A percentile compares a stretch with the other conserved stretches of the same genome.
Conservation (phyloP, 1,140 invertebrate species). For the Megalonaias nervosa region DNA sequence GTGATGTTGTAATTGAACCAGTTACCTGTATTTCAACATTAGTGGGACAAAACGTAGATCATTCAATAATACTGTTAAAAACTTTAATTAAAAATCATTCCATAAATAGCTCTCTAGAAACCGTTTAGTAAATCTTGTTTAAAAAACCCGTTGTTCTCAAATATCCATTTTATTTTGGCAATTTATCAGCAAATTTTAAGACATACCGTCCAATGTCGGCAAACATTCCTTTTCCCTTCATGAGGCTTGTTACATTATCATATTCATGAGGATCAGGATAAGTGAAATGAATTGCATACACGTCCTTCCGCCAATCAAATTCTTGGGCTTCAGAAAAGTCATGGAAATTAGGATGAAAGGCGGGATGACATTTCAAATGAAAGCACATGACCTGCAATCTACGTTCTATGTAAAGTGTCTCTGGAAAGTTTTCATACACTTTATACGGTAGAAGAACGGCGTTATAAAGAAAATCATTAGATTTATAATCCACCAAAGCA, state of each 20-base stretch:
- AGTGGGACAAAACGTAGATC: too few relatives aligned
- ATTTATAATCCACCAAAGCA: slow-evolving; percentile 49
- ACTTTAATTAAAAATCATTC: too few relatives aligned
- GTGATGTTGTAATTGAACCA: too few relatives aligned
- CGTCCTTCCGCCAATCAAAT: slow-evolving; percentile 59
- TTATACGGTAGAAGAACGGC: slow-evolving; percentile 59
- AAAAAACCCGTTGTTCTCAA: too few relatives aligned
- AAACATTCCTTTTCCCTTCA: slow-evolving; percentile 43
- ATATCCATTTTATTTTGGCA: not conserved
- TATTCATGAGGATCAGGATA: slow-evolving; percentile 55
- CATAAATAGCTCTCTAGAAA: too few relatives aligned
- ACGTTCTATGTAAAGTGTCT: slow-evolving; percentile 50
- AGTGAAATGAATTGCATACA: slow-evolving; percentile 61
- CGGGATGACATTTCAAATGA: slow-evolving; percentile 58
- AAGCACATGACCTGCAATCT: slow-evolving; percentile 60
- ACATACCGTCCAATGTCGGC: slow-evolving; percentile 56
- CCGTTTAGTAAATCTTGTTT: too few relatives aligned
- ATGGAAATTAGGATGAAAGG: slow-evolving; percentile 48
- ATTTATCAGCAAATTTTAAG: slow-evolving; percentile 32
- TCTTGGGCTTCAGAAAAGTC: slow-evolving; percentile 41
- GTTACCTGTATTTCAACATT: too few relatives aligned
- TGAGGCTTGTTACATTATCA: slow-evolving; percentile 33
- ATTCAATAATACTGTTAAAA: too few relatives aligned
- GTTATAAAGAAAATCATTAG: slow-evolving; percentile 59
- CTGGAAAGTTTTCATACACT: slow-evolving; percentile 56